A percentile compares a stretch with the other conserved stretches of the same genome.
Conservation (phyloP, 2,797 vertebrate genomes). For the Myripristis murdjan region DNA sequence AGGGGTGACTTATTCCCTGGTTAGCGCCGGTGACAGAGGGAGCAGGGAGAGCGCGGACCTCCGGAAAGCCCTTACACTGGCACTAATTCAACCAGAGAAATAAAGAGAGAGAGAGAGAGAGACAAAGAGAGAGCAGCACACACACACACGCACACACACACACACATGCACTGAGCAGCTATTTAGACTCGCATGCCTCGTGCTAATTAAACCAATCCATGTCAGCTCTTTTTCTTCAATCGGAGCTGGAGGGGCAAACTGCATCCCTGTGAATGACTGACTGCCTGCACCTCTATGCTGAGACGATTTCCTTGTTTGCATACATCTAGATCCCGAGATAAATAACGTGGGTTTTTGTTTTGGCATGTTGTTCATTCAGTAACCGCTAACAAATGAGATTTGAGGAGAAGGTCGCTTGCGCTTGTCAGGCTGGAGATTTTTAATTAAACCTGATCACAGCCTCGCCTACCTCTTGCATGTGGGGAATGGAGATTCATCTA, state of each 20-base stretch:
- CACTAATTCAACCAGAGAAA: conserved; percentile 63
- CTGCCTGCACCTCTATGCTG: conserved; percentile 1
- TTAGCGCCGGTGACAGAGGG: conserved; percentile 56
- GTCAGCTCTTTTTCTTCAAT: conserved; percentile 67
- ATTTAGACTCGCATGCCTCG: conserved; percentile 51
- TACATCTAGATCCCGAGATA: conserved; percentile 17
- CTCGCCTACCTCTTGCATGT: conserved; percentile 31
- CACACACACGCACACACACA: conserved; percentile 16
- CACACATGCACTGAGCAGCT: conserved; percentile 40
- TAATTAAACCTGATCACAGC: conserved; percentile 34
- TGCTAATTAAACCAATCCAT: conserved; percentile 68
- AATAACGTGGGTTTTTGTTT: conserved; percentile 12
- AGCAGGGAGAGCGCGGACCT: conserved; percentile 51
- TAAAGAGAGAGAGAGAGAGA: not conserved
- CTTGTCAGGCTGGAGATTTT: conserved; percentile 9
- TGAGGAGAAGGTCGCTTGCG: conserved; percentile 14
- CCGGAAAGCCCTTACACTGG: conserved; percentile 58
- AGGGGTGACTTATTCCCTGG: conserved; percentile 65
- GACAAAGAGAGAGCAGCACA: conserved; percentile 1
- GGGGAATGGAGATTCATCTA: conserved; percentile 59
- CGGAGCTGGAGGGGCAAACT: not conserved
- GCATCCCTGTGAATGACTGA: conserved; percentile 9
- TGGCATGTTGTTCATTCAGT: conserved; percentile 47
- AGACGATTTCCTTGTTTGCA: conserved; percentile 15
- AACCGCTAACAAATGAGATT: conserved; percentile 48